phyloP scores from a whole-genome alignment of 2,797 vertebrate species.

The Malurus leucopterus region DNA sequence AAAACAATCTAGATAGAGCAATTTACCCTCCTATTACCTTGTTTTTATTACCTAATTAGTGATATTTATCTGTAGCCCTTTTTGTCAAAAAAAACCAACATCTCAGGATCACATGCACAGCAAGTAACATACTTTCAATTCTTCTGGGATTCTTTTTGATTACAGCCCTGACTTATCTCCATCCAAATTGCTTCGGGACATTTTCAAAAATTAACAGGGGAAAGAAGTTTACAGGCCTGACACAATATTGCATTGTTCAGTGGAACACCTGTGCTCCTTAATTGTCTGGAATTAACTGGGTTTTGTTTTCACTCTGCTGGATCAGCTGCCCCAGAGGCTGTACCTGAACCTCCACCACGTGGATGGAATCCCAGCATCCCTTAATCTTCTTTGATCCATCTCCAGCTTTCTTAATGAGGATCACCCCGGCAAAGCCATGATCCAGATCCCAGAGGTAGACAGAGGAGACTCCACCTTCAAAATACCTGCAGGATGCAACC shows the following conservation, averaged over 20 bases:
- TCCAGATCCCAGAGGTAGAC: conserved; percentile 99
- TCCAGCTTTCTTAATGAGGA: conserved; percentile 98
- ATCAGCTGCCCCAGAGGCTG: not conserved
- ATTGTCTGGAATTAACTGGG: conserved; percentile 28
- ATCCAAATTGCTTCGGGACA: not conserved
- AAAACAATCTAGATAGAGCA: not conserved
- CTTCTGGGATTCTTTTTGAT: conserved; percentile 28
- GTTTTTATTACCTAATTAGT: conserved; percentile 44
- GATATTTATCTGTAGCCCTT: conserved; percentile 30
- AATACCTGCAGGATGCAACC: conserved; percentile 81
- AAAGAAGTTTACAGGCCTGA: conserved; percentile 1
- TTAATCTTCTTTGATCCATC: conserved; percentile 99
- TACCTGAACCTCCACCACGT: conserved; percentile 99
- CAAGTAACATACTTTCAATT: not conserved
- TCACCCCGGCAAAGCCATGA: conserved; percentile 97
- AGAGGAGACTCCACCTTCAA: conserved; percentile 96
- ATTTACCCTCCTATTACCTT: not conserved
- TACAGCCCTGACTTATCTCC: conserved; percentile 23
- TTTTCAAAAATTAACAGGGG: not conserved
- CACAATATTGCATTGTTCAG: conserved; percentile 50
- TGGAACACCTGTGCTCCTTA: conserved; percentile 56
- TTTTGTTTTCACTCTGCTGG: not conserved
- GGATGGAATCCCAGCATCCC: conserved; percentile 99
- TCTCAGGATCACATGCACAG: not conserved
- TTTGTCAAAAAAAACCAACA: not conserved